Percentiles rank a stretch among this genome's conserved stretches.
Evolutionary conservation across 1,140 invertebrate species (phyloP).

Genomic region (Linepithema humile): DNA sequence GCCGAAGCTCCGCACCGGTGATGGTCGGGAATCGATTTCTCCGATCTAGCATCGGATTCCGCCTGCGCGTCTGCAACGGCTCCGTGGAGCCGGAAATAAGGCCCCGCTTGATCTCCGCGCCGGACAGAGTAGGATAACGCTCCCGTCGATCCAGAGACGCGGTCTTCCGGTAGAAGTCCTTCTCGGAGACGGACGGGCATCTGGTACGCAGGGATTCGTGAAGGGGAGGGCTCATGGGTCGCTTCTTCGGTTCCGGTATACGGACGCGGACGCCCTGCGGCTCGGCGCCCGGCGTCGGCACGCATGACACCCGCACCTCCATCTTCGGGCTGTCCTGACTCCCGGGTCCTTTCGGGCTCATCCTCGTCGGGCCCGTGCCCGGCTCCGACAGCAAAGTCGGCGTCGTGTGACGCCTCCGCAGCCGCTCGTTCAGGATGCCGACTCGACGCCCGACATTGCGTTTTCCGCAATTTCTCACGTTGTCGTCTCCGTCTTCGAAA

Average conservation of each 20-base stretch:
- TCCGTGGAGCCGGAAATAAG: slow-evolving; percentile 55
- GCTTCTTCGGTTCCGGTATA: slow-evolving; percentile 81
- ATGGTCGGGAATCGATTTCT: slow-evolving; percentile 80
- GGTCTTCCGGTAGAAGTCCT: slow-evolving; percentile 80
- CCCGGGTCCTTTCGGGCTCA: slow-evolving; percentile 80
- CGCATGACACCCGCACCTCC: slow-evolving; percentile 80
- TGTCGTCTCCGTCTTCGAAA: slow-evolving; percentile 15
- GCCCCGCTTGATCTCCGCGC: slow-evolving; percentile 79
- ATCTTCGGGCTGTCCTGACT: slow-evolving; percentile 76
- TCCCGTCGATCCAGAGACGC: slow-evolving; percentile 78
- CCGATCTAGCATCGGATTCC: slow-evolving; percentile 71
- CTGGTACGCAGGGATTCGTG: slow-evolving; percentile 65
- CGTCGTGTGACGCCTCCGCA: slow-evolving; percentile 80
- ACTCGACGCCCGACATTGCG: neutral
- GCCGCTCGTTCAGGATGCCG: slow-evolving; percentile 76
- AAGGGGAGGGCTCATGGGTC: slow-evolving; percentile 76
- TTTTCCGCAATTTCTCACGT: neutral
- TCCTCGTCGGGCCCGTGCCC: slow-evolving; percentile 64
- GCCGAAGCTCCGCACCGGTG: slow-evolving; percentile 79
- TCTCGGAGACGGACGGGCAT: slow-evolving; percentile 79
- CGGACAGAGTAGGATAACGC: slow-evolving; percentile 79
- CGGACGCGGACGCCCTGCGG: slow-evolving; percentile 79
- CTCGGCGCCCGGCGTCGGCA: slow-evolving; percentile 76
- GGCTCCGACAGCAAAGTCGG: slow-evolving; percentile 63
- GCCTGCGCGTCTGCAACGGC: neutral